These are phyloP conservation scores for Andricus curvator DNA, from an alignment of 2,888 invertebrate genomes.

Conservation along the genomic window DNA sequence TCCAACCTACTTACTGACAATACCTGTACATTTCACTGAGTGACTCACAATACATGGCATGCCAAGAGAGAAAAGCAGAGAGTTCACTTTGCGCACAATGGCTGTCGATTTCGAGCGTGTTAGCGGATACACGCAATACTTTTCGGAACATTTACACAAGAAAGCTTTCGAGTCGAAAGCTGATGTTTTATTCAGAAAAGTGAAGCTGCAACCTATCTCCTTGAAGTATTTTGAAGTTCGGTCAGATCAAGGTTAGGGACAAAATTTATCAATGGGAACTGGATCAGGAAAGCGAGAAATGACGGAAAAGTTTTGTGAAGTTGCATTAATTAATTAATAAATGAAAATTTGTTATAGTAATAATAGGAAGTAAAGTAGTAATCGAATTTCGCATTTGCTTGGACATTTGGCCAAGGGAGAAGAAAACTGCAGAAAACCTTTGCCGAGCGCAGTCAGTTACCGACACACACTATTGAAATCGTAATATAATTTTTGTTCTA, in stretches of 20 bases:
- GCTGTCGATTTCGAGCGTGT: slow-evolving; percentile 43
- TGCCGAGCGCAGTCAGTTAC: too few species aligned
- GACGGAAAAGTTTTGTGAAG: too few species aligned
- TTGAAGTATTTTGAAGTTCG: background rate
- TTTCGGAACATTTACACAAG: slow-evolving; percentile 33
- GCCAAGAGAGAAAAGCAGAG: slow-evolving; percentile 29
- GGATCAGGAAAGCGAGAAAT: too few species aligned
- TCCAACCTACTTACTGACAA: slow-evolving; percentile 39
- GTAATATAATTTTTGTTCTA: background rate
- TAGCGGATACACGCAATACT: slow-evolving; percentile 31
- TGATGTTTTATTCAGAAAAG: background rate
- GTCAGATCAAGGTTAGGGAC: background rate
- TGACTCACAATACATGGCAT: slow-evolving; percentile 14
- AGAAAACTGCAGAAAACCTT: too few species aligned
- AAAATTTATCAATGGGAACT: background rate
- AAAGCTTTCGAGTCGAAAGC: slow-evolving; percentile 24
- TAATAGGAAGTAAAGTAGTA: too few species aligned
- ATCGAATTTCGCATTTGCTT: too few species aligned
- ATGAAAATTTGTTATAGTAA: too few species aligned
- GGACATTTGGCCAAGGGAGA: too few species aligned
- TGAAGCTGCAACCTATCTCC: background rate
- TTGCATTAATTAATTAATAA: too few species aligned
- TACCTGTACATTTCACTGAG: slow-evolving; percentile 32
- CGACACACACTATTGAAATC: too few species aligned
- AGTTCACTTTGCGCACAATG: slow-evolving; percentile 38